Percentiles rank a stretch among this genome's conserved stretches.
These are phyloP conservation scores for Miichthys miiuy DNA, from an alignment of 2,797 vertebrate species.

Conservation along the genomic window DNA sequence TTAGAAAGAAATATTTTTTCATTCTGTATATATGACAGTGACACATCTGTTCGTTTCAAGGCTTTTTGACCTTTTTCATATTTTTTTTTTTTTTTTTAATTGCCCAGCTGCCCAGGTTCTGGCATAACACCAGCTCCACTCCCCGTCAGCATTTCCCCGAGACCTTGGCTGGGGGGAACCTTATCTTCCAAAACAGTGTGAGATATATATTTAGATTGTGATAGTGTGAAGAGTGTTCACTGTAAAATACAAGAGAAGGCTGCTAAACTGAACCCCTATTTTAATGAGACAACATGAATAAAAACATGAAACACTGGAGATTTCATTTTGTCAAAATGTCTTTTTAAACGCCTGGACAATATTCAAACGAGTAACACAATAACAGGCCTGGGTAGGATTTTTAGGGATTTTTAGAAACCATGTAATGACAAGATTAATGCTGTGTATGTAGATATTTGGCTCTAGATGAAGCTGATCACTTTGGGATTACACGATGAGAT, in stretches of 20 bases:
- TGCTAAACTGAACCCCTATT: neutral
- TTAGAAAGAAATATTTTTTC: neutral
- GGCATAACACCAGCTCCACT: too few species aligned
- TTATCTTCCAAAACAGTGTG: neutral
- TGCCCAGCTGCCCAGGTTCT: too few species aligned
- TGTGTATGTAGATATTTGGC: conserved; percentile 42
- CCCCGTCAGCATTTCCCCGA: too few species aligned
- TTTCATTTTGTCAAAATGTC: neutral
- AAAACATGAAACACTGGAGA: conserved; percentile 2
- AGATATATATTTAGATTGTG: neutral
- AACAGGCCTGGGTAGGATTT: conserved; percentile 13
- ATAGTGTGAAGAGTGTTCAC: neutral
- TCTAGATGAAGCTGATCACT: conserved; percentile 27
- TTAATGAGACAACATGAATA: neutral
- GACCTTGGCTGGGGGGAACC: too few species aligned
- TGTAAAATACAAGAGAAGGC: neutral
- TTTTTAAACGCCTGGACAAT: neutral
- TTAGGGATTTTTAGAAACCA: conserved; percentile 2
- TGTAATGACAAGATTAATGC: conserved; percentile 10
- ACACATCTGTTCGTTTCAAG: conserved; percentile 6
- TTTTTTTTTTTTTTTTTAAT: neutral
- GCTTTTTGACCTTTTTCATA: neutral
- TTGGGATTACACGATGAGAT: conserved; percentile 47
- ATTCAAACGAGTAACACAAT: conserved; percentile 27
- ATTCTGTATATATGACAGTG: neutral